Evolutionary conservation across 2,113 vertebrate genomes (phyloP), one percentile per base, ranked within the genome.

Genomic region (Hymenochirus boettgeri): DNA sequence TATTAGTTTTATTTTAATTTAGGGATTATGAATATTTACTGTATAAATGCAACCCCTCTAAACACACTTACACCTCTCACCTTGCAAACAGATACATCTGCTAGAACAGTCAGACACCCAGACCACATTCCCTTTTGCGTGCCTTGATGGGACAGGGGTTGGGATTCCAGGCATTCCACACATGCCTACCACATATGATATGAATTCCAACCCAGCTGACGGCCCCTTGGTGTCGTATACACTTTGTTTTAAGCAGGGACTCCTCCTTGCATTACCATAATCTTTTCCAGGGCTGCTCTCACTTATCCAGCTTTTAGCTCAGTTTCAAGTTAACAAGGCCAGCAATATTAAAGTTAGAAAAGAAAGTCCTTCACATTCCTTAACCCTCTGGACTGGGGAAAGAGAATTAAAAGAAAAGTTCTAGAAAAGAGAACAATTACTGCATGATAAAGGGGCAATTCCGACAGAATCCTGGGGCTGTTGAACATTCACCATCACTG

Each of bases 111-210:
- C 23, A 52, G 23, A 69, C 57, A 26, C n/a, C 47, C 56, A 50
- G 57, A 59, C 46, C 47, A 42, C 17, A 67, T 59, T 52, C 47
- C 47, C 65, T 23, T 37, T 42, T 60, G 21, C 25, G 35, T 69
- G 65, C 35, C 1, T 46, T 70, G 60, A 60, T 46, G 24, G 21
- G 61, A 27, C 61, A 63, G 59, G 61, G 57, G 47, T 72, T 74
- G 57, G 71, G 81, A 90, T 89, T 88, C 90, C 80, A 74, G 83
- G 83, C 93, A 96, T 98, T 97, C 94, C 88, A 82, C 71, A 81
- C 82, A 92, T 94, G 90, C 90, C 88, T 91, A 86, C 89, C 93
- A 90, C 95, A 96, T 94, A 92, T 96, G 93, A 91, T 93, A 88
- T 85, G 90, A 92, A 96, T 98, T 96, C 93, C 93, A 86, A 83